Percentiles rank a stretch among this genome's conserved stretches.
phyloP scores from a whole-genome alignment of 2,888 invertebrate species.

The Conistra vaccinii region DNA sequence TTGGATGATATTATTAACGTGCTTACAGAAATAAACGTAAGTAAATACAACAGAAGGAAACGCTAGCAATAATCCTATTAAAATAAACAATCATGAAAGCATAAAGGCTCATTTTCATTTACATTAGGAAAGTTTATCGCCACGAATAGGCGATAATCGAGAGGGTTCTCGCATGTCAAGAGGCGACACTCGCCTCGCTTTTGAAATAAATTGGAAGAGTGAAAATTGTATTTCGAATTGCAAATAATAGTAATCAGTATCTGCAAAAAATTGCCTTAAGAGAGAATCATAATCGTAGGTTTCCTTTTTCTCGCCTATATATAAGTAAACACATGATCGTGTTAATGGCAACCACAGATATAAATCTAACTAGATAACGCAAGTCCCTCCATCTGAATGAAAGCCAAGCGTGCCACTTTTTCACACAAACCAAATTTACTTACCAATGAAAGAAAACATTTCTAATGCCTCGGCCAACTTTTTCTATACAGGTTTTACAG shows the following conservation, averaged over 20 bases:
- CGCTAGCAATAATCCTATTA: conserved; percentile 38
- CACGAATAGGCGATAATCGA: no score
- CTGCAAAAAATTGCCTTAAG: background rate
- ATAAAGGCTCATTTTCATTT: conserved; percentile 3
- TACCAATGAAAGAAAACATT: no score
- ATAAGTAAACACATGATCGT: background rate
- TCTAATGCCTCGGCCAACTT: no score
- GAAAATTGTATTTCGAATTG: no score
- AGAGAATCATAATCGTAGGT: background rate
- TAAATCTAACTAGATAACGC: no score
- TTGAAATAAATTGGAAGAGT: no score
- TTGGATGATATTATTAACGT: conserved; percentile 18
- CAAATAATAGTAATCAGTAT: background rate
- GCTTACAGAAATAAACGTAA: conserved; percentile 27
- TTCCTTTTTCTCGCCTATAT: background rate
- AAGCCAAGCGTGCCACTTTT: no score
- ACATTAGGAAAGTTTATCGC: background rate
- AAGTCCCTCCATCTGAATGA: no score
- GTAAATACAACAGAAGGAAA: conserved; percentile 41
- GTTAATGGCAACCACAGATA: background rate
- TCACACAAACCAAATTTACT: no score
- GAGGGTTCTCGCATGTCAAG: no score
- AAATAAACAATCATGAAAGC: conserved; percentile 33
- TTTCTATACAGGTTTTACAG: no score
- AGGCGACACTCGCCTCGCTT: background rate